A percentile compares a stretch with the other conserved stretches of the same genome.
Conservation (phyloP, 2,113 vertebrate genomes). For the Mustela lutreola region DNA sequence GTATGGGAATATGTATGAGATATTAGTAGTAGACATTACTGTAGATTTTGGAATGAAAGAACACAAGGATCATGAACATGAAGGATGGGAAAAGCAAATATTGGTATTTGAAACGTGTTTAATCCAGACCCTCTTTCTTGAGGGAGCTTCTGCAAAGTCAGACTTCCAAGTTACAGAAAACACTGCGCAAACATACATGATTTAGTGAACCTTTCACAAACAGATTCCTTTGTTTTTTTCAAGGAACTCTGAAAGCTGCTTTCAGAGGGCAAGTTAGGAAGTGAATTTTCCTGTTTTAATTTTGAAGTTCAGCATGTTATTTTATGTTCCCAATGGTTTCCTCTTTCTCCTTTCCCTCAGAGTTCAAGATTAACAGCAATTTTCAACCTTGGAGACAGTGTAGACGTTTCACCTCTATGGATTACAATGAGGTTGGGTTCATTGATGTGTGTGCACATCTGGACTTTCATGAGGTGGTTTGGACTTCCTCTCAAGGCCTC, state of each 20-base stretch:
- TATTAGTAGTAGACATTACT: neutral
- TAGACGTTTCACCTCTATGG: neutral
- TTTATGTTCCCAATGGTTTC: conserved; percentile 20
- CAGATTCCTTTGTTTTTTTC: conserved; percentile 50
- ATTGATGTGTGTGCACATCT: neutral
- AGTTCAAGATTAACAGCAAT: conserved; percentile 46
- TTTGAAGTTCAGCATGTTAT: conserved; percentile 50
- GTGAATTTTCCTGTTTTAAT: conserved; percentile 46
- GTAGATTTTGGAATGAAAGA: neutral
- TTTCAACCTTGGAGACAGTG: conserved; percentile 42
- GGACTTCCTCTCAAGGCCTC: neutral
- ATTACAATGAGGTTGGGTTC: neutral
- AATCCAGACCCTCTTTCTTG: neutral
- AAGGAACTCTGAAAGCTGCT: conserved; percentile 1
- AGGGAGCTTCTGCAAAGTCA: neutral
- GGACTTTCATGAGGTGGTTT: neutral
- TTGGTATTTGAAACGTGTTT: neutral
- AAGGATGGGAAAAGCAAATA: neutral
- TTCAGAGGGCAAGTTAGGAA: conserved; percentile 1
- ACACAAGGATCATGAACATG: neutral
- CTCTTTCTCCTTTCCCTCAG: conserved; percentile 54
- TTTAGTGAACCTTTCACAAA: neutral
- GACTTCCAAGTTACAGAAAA: neutral
- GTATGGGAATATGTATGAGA: neutral
- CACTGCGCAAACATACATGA: neutral